phyloP scores from a whole-genome alignment of 1,140 invertebrate species.

The Drosophila seguyi region DNA sequence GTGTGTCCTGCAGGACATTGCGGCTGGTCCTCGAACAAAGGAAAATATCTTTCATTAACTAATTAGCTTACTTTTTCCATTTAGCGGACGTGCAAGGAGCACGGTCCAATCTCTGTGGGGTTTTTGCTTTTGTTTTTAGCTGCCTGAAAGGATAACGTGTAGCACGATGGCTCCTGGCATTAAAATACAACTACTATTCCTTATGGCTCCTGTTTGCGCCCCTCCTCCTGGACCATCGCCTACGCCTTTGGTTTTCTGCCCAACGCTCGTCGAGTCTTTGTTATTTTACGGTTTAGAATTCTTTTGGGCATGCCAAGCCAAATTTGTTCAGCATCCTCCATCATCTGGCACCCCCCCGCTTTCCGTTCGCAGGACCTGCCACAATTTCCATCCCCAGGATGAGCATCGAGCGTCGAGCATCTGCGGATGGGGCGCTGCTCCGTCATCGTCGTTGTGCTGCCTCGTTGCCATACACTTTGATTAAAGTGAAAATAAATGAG shows the following conservation, averaged over 20 bases:
- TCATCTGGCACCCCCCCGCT: conserved; percentile 8
- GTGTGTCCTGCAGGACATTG: conserved; percentile 41
- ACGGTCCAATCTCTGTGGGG: conserved; percentile 51
- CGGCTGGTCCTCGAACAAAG: conserved; percentile 59
- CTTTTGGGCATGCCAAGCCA: conserved; percentile 74
- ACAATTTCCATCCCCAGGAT: background rate
- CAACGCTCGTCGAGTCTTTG: conserved; percentile 63
- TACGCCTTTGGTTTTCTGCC: conserved; percentile 48
- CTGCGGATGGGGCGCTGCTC: conserved; percentile 27
- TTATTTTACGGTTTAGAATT: conserved; percentile 83
- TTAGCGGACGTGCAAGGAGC: conserved; percentile 11
- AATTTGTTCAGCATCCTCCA: conserved; percentile 72
- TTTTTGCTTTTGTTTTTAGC: conserved; percentile 68
- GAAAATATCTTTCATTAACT: conserved; percentile 83
- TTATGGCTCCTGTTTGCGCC: background rate
- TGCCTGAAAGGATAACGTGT: conserved; percentile 75
- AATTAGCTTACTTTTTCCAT: conserved; percentile 81
- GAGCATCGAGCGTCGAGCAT: conserved; percentile 26
- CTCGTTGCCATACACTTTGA: conserved; percentile 73
- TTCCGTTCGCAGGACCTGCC: background rate
- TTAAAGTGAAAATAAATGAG: conserved; percentile 84
- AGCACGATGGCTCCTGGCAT: conserved; percentile 41
- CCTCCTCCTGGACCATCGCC: conserved; percentile 2
- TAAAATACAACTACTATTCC: conserved; percentile 74
- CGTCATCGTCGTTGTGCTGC: conserved; percentile 35